These are phyloP conservation scores for Nesometra sesokonis DNA, from an alignment of 35 echinoderm and acorn worm genomes.

Conservation along the genomic window DNA sequence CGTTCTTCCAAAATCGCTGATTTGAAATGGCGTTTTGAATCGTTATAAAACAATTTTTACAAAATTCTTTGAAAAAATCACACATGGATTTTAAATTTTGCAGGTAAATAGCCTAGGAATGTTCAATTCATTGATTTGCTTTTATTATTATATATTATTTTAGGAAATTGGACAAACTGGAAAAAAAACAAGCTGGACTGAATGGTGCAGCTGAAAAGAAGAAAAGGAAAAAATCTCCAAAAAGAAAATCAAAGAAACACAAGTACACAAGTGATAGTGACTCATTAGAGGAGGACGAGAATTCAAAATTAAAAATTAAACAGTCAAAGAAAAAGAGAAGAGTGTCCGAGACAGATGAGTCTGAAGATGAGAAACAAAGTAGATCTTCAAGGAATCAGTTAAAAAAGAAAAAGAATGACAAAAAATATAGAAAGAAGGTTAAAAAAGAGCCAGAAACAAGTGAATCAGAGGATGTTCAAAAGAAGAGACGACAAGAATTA, in stretches of 20 bases:
- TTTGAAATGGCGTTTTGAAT: too few species aligned
- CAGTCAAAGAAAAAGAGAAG: conserved; percentile 5
- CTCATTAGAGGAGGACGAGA: conserved; percentile 11
- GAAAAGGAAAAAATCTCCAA: not conserved
- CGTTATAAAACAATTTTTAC: too few species aligned
- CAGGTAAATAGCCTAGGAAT: too few species aligned
- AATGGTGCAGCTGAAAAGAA: not conserved
- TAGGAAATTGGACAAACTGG: conserved; percentile 12
- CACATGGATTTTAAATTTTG: too few species aligned
- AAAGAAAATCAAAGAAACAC: not conserved
- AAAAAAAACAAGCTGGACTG: not conserved
- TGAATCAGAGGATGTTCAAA: conserved; percentile 5
- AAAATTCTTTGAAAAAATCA: too few species aligned
- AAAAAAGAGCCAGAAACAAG: not conserved
- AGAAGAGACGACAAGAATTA: not conserved
- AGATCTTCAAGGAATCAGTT: not conserved
- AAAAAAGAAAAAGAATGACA: not conserved
- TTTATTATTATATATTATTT: not conserved
- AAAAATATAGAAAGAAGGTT: not conserved
- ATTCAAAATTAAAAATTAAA: not conserved
- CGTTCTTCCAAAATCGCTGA: too few species aligned
- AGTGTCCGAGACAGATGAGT: not conserved
- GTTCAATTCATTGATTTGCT: not conserved
- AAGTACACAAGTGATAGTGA: not conserved
- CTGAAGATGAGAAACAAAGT: not conserved